These are phyloP conservation scores for Drosophila monieri DNA, from an alignment of 2,888 invertebrate genomes.

Conservation along the genomic window DNA sequence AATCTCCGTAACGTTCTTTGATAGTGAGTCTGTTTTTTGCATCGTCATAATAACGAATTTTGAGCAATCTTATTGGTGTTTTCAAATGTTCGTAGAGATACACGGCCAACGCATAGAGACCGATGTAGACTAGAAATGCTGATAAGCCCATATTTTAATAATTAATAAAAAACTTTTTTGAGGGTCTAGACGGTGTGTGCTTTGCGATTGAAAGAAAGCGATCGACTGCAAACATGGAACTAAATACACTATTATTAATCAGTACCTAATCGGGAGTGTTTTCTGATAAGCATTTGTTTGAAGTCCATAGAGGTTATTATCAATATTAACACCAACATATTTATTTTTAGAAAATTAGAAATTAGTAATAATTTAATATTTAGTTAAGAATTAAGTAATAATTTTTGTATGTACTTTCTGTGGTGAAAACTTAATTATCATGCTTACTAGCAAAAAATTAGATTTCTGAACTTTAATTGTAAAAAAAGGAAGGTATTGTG, in stretches of 20 bases:
- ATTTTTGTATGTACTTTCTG: too few relatives aligned
- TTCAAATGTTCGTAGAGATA: conserved; percentile 86
- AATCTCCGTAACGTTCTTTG: conserved; percentile 89
- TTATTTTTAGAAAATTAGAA: too few relatives aligned
- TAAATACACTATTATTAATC: not conserved
- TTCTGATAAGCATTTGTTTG: not conserved
- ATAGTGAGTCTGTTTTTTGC: conserved; percentile 86
- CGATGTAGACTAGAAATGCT: conserved; percentile 84
- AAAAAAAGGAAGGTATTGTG: not conserved
- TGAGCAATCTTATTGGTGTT: conserved; percentile 85
- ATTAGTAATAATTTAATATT: too few relatives aligned
- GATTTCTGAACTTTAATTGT: not conserved
- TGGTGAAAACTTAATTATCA: not conserved
- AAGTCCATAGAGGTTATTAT: not conserved
- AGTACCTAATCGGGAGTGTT: not conserved
- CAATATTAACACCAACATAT: too few relatives aligned
- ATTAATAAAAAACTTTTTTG: not conserved
- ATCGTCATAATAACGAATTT: conserved; percentile 82
- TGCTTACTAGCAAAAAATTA: not conserved
- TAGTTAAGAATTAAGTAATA: too few relatives aligned
- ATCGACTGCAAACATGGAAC: conserved; percentile 31
- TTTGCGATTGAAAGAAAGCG: conserved; percentile 7
- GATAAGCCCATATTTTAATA: conserved; percentile 12
- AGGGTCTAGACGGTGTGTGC: not conserved
- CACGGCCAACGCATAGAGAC: conserved; percentile 85